Percentiles rank a stretch among this genome's conserved stretches.
Evolutionary conservation across 2,113 vertebrate genomes (phyloP).

Genomic region (Podarcis raffonei): DNA sequence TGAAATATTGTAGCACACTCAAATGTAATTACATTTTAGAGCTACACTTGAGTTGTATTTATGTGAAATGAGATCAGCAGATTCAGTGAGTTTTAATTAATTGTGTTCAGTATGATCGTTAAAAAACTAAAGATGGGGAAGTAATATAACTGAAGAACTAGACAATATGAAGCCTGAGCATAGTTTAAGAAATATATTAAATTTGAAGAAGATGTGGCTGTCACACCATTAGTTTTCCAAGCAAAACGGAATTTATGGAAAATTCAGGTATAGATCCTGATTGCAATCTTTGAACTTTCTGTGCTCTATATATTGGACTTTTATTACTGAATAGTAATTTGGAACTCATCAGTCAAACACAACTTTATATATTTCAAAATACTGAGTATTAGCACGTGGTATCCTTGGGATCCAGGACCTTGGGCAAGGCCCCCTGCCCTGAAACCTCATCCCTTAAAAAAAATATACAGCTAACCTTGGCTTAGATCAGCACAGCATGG

Average conservation of each 20-base stretch:
- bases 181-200: background rate
- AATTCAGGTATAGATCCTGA: background rate
- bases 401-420: background rate
- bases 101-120: background rate
- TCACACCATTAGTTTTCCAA: background rate
- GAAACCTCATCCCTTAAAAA: background rate
- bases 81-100: constrained; percentile 7
- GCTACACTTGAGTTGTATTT: constrained; percentile 5
- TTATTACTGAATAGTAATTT: background rate
- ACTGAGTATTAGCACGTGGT: background rate
- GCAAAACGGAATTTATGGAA: background rate
- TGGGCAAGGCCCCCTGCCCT: no score
- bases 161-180: background rate
- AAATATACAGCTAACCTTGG: background rate
- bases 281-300: background rate
- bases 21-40: constrained; percentile 16
- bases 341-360: background rate
- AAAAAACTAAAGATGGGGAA: background rate
- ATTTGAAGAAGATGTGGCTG: background rate
- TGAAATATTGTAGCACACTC: background rate
- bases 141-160: background rate
- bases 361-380: background rate
- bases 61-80: constrained; percentile 16
- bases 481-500: no score
- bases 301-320: background rate